These are phyloP conservation scores for Luperina nickerlii DNA, from an alignment of 2,888 invertebrate species.

Conservation along the genomic window DNA sequence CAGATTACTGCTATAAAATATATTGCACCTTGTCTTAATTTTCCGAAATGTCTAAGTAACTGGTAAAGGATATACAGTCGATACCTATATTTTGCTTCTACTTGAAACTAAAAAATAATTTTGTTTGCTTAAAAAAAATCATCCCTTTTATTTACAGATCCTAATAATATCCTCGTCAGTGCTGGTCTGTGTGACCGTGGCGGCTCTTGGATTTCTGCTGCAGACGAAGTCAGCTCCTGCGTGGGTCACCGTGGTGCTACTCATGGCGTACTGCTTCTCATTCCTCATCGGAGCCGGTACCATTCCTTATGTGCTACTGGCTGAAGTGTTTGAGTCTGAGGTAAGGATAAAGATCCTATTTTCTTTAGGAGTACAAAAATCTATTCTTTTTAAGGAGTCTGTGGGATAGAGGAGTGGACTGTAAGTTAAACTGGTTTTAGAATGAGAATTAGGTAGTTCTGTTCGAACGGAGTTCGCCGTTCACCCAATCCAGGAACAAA, in stretches of 20 bases:
- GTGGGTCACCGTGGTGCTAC: constrained; percentile 81
- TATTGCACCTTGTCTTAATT: neutral
- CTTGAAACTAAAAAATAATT: neutral
- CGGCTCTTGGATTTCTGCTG: constrained; percentile 76
- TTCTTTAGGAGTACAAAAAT: neutral
- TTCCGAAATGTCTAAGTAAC: neutral
- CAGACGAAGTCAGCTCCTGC: constrained; percentile 77
- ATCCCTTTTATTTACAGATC: constrained; percentile 72
- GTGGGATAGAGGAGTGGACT: no score
- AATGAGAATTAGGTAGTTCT: no score
- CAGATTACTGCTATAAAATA: neutral
- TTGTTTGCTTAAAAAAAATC: neutral
- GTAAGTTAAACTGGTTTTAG: no score
- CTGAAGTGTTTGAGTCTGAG: constrained; percentile 81
- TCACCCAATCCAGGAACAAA: no score
- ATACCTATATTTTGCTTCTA: neutral
- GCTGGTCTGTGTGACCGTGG: constrained; percentile 76
- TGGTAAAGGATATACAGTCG: no score
- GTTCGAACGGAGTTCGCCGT: no score
- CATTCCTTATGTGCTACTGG: constrained; percentile 79
- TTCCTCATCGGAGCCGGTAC: constrained; percentile 85
- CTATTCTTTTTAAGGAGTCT: neutral
- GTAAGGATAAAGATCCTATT: constrained; percentile 60
- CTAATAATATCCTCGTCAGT: constrained; percentile 80
- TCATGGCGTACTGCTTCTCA: constrained; percentile 82